Base-by-base conservation (phyloP, 1,140 invertebrate genomes). In the Physella acuta region DNA sequence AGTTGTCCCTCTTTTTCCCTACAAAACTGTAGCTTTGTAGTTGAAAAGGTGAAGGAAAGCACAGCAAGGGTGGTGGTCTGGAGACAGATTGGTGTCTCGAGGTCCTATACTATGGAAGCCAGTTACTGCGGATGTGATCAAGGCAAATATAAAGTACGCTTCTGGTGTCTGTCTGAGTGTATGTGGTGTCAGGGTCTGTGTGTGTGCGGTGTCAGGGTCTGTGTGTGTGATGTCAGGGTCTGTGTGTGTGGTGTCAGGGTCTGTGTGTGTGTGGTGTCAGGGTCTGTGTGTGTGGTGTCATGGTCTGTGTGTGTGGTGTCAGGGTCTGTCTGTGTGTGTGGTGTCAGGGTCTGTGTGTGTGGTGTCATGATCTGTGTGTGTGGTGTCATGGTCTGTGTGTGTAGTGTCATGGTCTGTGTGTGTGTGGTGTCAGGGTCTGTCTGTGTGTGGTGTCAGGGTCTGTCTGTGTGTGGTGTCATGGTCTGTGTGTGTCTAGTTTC, bases 61-160 rank as follows among this genome's bases (percentile, higher is more conserved):
- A 94, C 93, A 0, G 93, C 93, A 3, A 86, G 94, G 49, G 91
- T 95, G 59, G 90, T 92, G 0, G 88, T 94, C 36, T 95, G 93
- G 93, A 84, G 93, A 68, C 90, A 94, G 81, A 90, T 94, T 56
- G 90, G 89, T 20, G 89, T 95, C 36, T 84, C 82, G 26, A 84
- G 89, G 53, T 89, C 88, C 68, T 95, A 95, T 83, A 95, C 93
- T 4, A 90, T 95, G 89, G 94, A 95, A 82, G 92, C 91, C 56
- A 92, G 91, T 69, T 94, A 92, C 83, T 75, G 74, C 55, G 74
- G 74, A 16, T 94, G 91, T 80, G 92, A 93, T 80, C 88, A 90
- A 77, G 92, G 93, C 56, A 86, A 88, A 44, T 92, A 90, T 78
- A 89, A 89, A 86, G 91, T 87, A 61, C 11, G 3, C 14, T 2